Conservation (phyloP, 92 coral and sea anemone species). For the Micromussa lordhowensis region DNA sequence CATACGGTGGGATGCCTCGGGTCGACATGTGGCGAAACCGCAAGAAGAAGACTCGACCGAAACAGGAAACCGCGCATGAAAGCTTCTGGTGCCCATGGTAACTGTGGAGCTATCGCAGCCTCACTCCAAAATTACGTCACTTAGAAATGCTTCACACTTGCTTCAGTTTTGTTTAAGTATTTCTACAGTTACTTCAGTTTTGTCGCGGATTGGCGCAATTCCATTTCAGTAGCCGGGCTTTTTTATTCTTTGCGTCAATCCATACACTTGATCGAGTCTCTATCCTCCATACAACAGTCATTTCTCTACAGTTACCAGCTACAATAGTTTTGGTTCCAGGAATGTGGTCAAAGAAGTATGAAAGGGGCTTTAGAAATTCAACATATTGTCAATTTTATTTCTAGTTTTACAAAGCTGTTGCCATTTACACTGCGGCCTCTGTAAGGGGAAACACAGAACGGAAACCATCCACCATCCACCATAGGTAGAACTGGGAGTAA, state of each 20-base stretch:
- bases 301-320: neutral
- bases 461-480: no score
- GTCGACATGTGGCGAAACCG: no score
- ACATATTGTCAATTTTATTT: neutral
- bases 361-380: neutral
- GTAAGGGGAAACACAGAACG: no score
- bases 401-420: neutral
- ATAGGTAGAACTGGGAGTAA: no score
- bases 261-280: neutral
- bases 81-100: no score
- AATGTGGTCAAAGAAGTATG: neutral
- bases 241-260: neutral
- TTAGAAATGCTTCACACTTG: no score
- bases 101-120: neutral
- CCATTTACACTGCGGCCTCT: no score
- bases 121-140: neutral
- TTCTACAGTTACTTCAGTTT: neutral
- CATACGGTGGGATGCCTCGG: no score
- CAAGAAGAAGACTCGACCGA: no score
- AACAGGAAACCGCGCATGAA: no score
- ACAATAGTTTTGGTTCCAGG: neutral
- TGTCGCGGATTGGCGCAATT: neutral
- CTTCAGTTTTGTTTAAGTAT: neutral
- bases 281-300: neutral
- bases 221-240: no score